These are phyloP conservation scores for Helleia helle DNA, from an alignment of 2,888 invertebrate species.

Conservation along the genomic window DNA sequence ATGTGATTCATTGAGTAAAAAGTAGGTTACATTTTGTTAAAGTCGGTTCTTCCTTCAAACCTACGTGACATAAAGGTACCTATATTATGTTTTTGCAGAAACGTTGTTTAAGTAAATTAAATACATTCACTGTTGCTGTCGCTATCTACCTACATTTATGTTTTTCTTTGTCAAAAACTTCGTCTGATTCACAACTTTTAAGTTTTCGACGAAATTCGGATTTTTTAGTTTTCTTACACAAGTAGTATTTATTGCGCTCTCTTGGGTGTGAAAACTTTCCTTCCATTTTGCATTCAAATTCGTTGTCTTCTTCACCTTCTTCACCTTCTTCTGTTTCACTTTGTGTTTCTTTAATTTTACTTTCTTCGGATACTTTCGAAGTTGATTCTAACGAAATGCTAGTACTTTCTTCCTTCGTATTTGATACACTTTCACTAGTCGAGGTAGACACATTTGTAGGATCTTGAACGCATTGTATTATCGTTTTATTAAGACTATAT, in stretches of 20 bases:
- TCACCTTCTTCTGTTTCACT: too few species aligned
- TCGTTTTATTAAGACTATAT: conserved; percentile 42
- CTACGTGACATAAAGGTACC: too few species aligned
- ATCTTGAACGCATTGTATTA: conserved; percentile 35
- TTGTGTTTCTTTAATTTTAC: conserved; percentile 16
- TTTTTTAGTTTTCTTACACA: conserved; percentile 43
- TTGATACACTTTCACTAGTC: conserved; percentile 19
- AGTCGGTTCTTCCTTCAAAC: too few species aligned
- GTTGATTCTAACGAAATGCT: conserved; percentile 2
- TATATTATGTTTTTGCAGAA: too few species aligned
- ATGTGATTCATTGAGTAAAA: too few species aligned
- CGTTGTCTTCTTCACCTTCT: too few species aligned
- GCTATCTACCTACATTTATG: conserved; percentile 43
- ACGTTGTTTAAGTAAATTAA: too few species aligned
- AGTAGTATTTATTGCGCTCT: conserved; percentile 58
- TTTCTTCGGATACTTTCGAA: conserved; percentile 11
- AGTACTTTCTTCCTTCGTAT: conserved; percentile 26
- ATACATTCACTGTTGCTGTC: conserved; percentile 46
- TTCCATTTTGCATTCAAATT: conserved; percentile 39
- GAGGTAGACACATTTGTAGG: conserved; percentile 15
- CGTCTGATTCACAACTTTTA: conserved; percentile 53
- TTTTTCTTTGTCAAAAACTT: conserved; percentile 50
- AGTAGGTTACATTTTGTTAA: too few species aligned
- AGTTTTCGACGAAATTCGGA: conserved; percentile 36
- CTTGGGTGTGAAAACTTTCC: conserved; percentile 48